These are phyloP conservation scores for Portevinia maculata DNA, from an alignment of 2,888 invertebrate genomes.

Conservation along the genomic window DNA sequence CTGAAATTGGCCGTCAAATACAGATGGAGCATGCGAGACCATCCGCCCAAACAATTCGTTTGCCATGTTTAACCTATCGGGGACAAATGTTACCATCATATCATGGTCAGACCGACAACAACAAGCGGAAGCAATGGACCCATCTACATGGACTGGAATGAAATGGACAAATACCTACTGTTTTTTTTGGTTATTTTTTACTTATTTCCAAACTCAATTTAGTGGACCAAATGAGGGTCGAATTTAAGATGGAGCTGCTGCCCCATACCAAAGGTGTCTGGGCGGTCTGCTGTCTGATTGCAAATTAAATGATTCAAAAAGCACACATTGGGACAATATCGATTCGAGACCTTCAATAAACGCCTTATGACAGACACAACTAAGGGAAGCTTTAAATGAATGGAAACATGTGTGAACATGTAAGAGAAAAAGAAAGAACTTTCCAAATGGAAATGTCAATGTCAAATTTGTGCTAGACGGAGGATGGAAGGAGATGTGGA, in stretches of 20 bases:
- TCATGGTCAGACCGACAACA: conserved; percentile 61
- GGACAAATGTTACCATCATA: conserved; percentile 67
- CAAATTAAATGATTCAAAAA: conserved; percentile 54
- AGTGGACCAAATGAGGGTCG: conserved; percentile 7
- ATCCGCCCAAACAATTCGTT: not conserved
- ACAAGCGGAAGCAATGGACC: conserved; percentile 45
- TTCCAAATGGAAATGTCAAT: conserved; percentile 62
- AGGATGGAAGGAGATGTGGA: not conserved
- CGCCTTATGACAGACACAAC: not conserved
- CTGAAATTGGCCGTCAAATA: conserved; percentile 56
- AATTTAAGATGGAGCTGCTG: conserved; percentile 38
- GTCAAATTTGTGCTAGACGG: conserved; percentile 34
- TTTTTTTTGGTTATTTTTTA: not conserved
- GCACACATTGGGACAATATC: conserved; percentile 56
- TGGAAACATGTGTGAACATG: conserved; percentile 60
- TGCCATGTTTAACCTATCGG: conserved; percentile 53
- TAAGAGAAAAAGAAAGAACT: conserved; percentile 11
- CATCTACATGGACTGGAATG: conserved; percentile 3
- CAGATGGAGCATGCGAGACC: conserved; percentile 59
- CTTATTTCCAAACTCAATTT: conserved; percentile 1
- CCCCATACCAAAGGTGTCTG: conserved; percentile 39
- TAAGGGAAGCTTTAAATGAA: conserved; percentile 46
- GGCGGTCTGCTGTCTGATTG: conserved; percentile 40
- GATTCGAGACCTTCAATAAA: conserved; percentile 54
- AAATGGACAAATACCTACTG: conserved; percentile 56